Base-by-base conservation (phyloP, 1,140 invertebrate species). In the Diprion similis region DNA sequence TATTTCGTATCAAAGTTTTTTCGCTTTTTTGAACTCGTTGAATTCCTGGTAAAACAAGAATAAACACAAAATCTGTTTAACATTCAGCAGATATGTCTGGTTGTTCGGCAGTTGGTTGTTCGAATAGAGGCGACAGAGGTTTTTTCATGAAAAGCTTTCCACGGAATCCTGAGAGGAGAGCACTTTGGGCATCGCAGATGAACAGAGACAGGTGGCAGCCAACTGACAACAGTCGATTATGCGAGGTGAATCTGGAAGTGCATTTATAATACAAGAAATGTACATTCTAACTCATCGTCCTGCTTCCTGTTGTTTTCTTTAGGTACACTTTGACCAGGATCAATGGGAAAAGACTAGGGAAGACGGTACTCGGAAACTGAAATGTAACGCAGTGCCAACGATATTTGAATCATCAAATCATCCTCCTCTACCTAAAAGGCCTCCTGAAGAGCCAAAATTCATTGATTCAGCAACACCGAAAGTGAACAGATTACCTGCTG, bases 281-380 rank as follows among this genome's bases (percentile, higher is more conserved):
- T 19, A 68, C 1, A 68, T 19, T 11, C 17, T 19, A 1, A 68
- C 4, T 8, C 1, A 17, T 3, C 24, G 24, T 37, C 24, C 24
- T 6, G n/a, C n/a, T n/a, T n/a, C n/a, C n/a, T n/a, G n/a, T n/a
- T n/a, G n/a, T 69, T 24, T 13, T 47, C 67, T 76, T 13, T 17
- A 76, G 75, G 71, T 46, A 37, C 75, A 76, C n/a, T 76, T 76
- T 73, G 71, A 64, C 64, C 37, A 71, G 48, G 18, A 68, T 10
- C 72, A 73, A 71, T 76, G 75, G 75, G 75, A 76, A 73, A 76
- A 76, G 68, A 71, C 65, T 1, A 76, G 75, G 71, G 71, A 71
- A 47, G 75, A 76, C 68, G 75, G 75, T 10, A 70, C 71, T 19
- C 59, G 69, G 8, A 76, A 76, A 48, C 71, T 76, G 18, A 76